These are phyloP conservation scores for Loriculus beryllinus DNA, from an alignment of 2,797 vertebrate genomes.

Conservation along the genomic window DNA sequence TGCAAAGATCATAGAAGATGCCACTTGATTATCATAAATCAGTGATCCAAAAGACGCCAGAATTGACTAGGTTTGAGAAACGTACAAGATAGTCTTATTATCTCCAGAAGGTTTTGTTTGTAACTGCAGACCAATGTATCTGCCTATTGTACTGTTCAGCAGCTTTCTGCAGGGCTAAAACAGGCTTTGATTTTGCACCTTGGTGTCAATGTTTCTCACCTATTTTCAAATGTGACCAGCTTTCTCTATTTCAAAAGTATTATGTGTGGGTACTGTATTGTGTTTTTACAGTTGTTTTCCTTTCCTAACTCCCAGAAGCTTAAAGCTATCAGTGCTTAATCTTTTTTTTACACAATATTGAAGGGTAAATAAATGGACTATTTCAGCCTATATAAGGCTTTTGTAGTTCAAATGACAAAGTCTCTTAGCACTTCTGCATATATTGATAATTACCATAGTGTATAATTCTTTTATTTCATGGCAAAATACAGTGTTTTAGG, in stretches of 20 bases:
- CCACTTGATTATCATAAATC: background rate
- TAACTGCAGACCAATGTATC: background rate
- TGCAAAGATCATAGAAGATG: conserved; percentile 11
- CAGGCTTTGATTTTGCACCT: conserved; percentile 9
- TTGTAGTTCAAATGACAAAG: background rate
- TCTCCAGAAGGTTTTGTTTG: background rate
- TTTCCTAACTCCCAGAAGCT: background rate
- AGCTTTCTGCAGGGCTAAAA: conserved; percentile 7
- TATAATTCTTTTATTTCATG: background rate
- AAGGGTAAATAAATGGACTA: background rate
- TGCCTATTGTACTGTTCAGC: background rate
- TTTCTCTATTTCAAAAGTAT: background rate
- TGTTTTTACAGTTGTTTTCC: background rate
- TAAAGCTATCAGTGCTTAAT: background rate
- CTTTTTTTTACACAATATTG: background rate
- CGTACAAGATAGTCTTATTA: background rate
- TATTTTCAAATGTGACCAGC: background rate
- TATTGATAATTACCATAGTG: background rate
- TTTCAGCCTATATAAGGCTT: background rate
- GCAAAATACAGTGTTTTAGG: background rate
- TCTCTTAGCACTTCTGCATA: background rate
- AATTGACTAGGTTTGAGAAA: background rate
- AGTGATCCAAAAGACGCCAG: background rate
- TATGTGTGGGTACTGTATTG: background rate
- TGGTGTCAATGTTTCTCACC: background rate